Evolutionary conservation across 2,888 invertebrate genomes (phyloP).

Genomic region (Scrobipalpa atriplicella): DNA sequence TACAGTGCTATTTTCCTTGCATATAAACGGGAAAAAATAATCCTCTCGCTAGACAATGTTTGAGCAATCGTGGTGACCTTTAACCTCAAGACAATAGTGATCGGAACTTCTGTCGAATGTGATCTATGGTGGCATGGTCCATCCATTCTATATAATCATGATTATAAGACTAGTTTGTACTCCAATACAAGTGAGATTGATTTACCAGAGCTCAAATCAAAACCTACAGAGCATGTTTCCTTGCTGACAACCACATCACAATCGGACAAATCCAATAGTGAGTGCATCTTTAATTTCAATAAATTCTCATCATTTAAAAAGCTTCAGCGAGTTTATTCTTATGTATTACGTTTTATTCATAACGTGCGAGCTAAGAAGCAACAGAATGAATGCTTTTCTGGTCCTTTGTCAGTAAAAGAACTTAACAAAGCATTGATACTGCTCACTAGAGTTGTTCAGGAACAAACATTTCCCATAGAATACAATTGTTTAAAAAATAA

Average conservation of each 20-base stretch:
- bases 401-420: neutral
- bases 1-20: conserved; percentile 17
- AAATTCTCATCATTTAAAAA: neutral
- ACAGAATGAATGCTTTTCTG: neutral
- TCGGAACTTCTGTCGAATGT: conserved; percentile 12
- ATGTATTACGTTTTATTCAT: neutral
- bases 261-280: neutral
- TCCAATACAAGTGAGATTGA: too few relatives aligned
- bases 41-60: too few relatives aligned
- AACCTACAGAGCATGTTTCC: neutral
- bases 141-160: neutral
- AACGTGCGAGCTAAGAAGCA: neutral
- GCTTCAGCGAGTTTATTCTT: neutral
- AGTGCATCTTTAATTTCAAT: neutral
- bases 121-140: conserved; percentile 24
- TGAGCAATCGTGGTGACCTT: too few relatives aligned
- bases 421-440: neutral
- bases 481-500: conserved; percentile 3
- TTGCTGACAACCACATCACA: neutral
- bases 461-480: neutral
- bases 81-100: too few relatives aligned
- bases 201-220: conserved; percentile 7
- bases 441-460: neutral
- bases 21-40: conserved; percentile 24
- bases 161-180: too few relatives aligned